Conservation (phyloP, 1,140 invertebrate species). For the Cotesia glomerata region DNA sequence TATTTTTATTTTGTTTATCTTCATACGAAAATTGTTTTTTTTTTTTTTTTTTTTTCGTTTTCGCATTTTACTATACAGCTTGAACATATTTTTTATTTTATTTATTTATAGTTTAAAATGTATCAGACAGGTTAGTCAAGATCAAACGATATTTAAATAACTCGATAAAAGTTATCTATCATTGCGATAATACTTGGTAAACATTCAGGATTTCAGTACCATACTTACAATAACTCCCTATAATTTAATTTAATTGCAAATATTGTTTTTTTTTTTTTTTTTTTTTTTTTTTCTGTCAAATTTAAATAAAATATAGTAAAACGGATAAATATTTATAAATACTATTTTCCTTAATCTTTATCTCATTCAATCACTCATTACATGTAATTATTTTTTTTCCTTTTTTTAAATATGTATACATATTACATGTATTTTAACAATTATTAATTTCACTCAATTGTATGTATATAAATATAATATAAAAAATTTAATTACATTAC, state of each 20-base stretch:
- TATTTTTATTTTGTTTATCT: not conserved
- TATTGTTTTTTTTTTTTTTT: not conserved
- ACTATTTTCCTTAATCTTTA: not conserved
- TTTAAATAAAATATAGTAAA: not conserved
- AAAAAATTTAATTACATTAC: too few species aligned
- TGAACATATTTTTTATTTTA: not conserved
- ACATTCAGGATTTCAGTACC: conserved; percentile 23
- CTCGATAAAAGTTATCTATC: not conserved
- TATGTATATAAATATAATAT: too few species aligned
- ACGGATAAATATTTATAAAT: not conserved
- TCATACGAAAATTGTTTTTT: not conserved
- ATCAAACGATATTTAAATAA: too few species aligned
- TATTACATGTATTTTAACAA: too few species aligned
- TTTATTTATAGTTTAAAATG: not conserved
- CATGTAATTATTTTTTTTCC: not conserved
- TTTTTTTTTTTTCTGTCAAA: not conserved
- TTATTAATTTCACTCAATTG: too few species aligned
- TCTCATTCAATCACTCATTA: not conserved
- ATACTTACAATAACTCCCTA: conserved; percentile 20
- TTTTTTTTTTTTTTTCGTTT: not conserved
- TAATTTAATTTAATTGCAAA: conserved; percentile 8
- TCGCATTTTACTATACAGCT: not conserved
- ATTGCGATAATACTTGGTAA: not conserved
- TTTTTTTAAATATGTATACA: too few species aligned
- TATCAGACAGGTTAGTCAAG: not conserved